phyloP scores from a whole-genome alignment of 2,113 vertebrate species.

The Embiotoca jacksoni region DNA sequence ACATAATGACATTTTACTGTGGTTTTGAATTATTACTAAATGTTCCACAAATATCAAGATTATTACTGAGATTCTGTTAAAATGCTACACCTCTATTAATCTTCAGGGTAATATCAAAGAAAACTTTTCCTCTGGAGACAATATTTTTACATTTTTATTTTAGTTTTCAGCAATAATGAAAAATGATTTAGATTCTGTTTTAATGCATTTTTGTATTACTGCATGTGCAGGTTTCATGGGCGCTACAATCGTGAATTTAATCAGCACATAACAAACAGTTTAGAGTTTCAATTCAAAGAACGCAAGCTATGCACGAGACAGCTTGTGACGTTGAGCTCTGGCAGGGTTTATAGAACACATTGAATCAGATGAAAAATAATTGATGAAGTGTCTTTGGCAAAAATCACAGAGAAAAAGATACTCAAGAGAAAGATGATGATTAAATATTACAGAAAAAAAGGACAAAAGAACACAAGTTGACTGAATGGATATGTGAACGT shows the following conservation, averaged over 20 bases:
- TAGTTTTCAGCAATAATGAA: neutral
- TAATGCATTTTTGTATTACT: constrained; percentile 10
- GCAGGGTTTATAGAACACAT: constrained; percentile 13
- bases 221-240: neutral
- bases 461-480: neutral
- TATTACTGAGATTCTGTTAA: too few relatives aligned
- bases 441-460: constrained; percentile 28
- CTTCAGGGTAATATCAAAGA: neutral
- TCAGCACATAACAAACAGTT: constrained; percentile 20
- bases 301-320: constrained; percentile 16
- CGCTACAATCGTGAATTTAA: constrained; percentile 26
- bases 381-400: constrained; percentile 25
- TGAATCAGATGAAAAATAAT: constrained; percentile 21
- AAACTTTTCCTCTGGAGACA: neutral
- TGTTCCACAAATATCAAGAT: too few relatives aligned
- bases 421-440: constrained; percentile 21
- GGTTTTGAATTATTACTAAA: too few relatives aligned
- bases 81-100: too few relatives aligned
- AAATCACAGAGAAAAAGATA: constrained; percentile 12
- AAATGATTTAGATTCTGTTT: neutral
- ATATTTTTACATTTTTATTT: neutral
- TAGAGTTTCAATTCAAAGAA: constrained; percentile 27
- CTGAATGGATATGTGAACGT: neutral
- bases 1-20: too few relatives aligned
- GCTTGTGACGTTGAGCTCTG: constrained; percentile 17